These are phyloP conservation scores for Micromussa lordhowensis DNA, from an alignment of 92 coral and sea anemone genomes.

Conservation along the genomic window DNA sequence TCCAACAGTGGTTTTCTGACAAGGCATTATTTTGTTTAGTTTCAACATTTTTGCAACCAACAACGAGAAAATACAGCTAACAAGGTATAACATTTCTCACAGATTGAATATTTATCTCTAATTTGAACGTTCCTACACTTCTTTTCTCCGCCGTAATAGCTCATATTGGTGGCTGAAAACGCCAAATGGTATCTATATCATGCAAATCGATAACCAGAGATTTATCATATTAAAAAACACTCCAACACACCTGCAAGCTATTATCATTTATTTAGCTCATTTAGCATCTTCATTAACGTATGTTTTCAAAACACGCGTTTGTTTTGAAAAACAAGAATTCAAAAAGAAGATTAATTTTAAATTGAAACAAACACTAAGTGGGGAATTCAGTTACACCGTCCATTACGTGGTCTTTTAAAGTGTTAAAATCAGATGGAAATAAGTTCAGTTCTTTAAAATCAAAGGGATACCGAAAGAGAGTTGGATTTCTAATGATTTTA, in stretches of 20 bases:
- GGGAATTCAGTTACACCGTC: conserved; percentile 1
- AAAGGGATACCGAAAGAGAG: conserved; percentile 30
- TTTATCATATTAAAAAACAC: not conserved
- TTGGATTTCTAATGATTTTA: conserved; percentile 20
- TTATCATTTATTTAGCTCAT: conserved; percentile 17
- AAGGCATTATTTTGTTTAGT: not conserved
- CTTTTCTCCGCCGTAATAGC: not conserved
- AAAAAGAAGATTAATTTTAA: conserved; percentile 12
- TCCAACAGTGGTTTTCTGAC: not conserved
- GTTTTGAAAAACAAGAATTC: conserved; percentile 23
- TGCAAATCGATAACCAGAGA: conserved; percentile 16
- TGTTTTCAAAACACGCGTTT: conserved; percentile 34
- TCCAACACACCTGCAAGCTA: not conserved
- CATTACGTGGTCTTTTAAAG: not conserved
- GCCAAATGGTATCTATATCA: not conserved
- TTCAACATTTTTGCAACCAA: not conserved
- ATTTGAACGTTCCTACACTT: not conserved
- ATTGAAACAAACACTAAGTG: conserved; percentile 8
- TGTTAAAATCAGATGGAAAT: not conserved
- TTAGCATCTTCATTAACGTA: conserved; percentile 21
- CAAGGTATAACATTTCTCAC: not conserved
- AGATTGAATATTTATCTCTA: not conserved
- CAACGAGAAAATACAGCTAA: not conserved
- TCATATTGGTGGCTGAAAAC: not conserved
- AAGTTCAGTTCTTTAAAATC: not conserved